Evolutionary conservation across 1,140 invertebrate species (phyloP), one percentile per base, ranked within the genome.

Genomic region (Brachionus rotundiformis): DNA sequence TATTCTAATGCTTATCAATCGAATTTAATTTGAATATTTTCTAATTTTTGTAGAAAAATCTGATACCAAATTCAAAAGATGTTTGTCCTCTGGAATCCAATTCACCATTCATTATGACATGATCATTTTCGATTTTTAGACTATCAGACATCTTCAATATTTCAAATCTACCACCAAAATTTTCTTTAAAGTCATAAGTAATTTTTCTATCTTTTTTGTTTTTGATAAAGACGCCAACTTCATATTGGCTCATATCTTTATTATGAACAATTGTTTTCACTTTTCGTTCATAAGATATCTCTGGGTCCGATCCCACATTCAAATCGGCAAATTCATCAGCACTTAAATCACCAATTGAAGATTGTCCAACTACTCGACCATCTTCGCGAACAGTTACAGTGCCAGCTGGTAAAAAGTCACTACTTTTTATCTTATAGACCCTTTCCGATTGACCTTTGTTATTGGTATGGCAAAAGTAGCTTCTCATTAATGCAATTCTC

Each of bases 391-490:
- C 73, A 31, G 73, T 76, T 0, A 76, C 73, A 16, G 25, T 76
- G 19, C 73, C 73, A 29, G 44, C 27, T 31, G 73, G 73, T 33
- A 76, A 33, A 76, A 76, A 76, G 16, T 49, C 44, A 54, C 44
- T 49, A 16, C 44, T 54, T 33, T 76, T 49, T 27, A 76, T 54
- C 16, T 49, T 49, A 19, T 76, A 76, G 13, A 54, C 29, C 31
- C 73, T 29, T n/a, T 76, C n/a, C 16, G 44, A 76, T 76, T 76
- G 44, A 54, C 73, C 73, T 76, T 76, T 76, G 13, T n/a, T 49
- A n/a, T 49, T 76, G 16, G 13, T 31, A 31, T 33, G 25, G 31
- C 19, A 29, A 76, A 76, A 76, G 33, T 49, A 76, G 31, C 44
- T 54, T 31, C 31, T 25, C 44, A 76, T 54, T 4, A 5, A 3